Base-by-base conservation (phyloP, 1,140 invertebrate genomes). In the Panagrolaimus sp. region DNA sequence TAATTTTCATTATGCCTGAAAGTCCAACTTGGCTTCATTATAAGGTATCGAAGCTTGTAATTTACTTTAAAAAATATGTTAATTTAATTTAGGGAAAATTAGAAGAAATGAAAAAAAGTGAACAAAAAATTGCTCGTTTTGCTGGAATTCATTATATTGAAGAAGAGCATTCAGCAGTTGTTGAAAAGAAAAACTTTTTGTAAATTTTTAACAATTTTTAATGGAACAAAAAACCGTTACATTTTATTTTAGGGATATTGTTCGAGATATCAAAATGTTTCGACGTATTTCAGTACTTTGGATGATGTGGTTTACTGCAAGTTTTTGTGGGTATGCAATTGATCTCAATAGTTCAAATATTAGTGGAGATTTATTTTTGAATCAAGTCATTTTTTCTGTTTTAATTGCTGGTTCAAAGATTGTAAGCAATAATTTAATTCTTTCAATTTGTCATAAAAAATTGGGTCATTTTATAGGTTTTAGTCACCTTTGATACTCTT, bases 321-420 rank as follows among this genome's bases (percentile, higher is more conserved):
- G 70, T 12, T 68, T 82, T 46, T 83, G 79, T 67, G 78, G 79
- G 28, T 82, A 82, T 68, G 78, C 81, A 28, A 82, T 73, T 45
- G 80, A 82, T 65, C 68, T 82, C 26, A 80, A 83, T 63, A 82
- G 79, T 28, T 75, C 73, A 17, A 71, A 71, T 28, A 78, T 82
- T 48, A 70, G 66, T 52, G 80, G 80, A n/a, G 62, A 82, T 70
- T 71, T 82, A 44, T 82, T 71, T 66, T 24, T 81, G 47, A 82
- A 82, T 69, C 80, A 82, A 72, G 69, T 78, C 28, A 75, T 82
- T n/a, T 78, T 83, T 67, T 76, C 74, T 8, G 66, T 82, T 55
- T 71, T 83, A 32, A 80, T 83, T 52, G 77, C 77, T 5, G 62
- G 70, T 44, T 83, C 81, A 7, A 82, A 82, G 73, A 71, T 83